Conservation (phyloP, 2,113 vertebrate species). For the Actinemys pallida region DNA sequence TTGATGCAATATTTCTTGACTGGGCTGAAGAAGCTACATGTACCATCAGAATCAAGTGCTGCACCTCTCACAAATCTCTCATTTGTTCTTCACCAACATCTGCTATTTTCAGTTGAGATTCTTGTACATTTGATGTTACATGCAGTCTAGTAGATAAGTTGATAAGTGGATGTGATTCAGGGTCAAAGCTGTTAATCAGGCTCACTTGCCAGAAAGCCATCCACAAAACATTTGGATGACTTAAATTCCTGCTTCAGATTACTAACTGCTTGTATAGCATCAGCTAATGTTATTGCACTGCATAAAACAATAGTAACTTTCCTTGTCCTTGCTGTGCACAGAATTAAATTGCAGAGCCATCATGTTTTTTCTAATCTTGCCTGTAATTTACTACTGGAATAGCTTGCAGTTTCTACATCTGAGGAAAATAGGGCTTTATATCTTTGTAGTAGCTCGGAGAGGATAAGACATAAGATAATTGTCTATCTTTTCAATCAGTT, state of each 20-base stretch:
- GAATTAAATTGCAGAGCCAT: not conserved
- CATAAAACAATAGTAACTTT: not conserved
- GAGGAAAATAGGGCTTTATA: not conserved
- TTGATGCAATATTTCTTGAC: not conserved
- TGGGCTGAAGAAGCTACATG: not conserved
- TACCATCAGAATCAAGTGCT: not conserved
- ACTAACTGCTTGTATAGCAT: not conserved
- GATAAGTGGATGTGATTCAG: not conserved
- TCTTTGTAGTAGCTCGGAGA: not conserved
- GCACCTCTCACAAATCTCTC: not conserved
- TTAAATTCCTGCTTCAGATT: not conserved
- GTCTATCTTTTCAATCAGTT: not conserved
- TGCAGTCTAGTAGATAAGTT: not conserved
- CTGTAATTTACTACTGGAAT: not conserved
- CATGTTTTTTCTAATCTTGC: not conserved
- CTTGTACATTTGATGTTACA: not conserved
- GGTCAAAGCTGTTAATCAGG: not conserved
- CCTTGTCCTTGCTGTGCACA: not conserved
- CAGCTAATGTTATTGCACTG: not conserved
- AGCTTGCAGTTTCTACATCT: not conserved
- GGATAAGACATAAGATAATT: not conserved
- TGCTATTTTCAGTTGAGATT: not conserved
- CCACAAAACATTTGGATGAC: not conserved
- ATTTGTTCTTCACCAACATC: not conserved
- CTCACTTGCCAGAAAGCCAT: not conserved